Base-by-base conservation (phyloP, 2,888 invertebrate genomes). In the Unio pictorum region DNA sequence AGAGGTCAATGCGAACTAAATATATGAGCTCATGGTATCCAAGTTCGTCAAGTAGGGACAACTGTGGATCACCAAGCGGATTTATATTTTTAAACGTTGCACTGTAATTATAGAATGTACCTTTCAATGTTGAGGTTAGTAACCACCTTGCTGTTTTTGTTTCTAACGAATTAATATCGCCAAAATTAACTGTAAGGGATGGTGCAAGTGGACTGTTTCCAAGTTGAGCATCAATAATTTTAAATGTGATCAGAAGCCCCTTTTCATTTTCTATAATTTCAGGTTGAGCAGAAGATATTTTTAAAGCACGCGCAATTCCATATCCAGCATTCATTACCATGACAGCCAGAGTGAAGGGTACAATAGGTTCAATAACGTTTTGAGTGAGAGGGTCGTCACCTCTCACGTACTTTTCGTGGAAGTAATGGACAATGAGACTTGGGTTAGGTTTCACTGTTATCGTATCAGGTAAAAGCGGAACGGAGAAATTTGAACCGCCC, bases 201-300 rank as follows among this genome's bases (percentile, higher is more conserved):
- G 81, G 79, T 26, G 75, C 55, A n/a, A 79, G 63, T 18, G 68
- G 64, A n/a, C 69, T 60, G 28, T 68, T 69, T 6, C 74, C 78
- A 11, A 82, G 55, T 56, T 70, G 75, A 15, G 81, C 77, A 34
- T 77, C 81, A 26, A 78, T 80, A 30, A 84, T 83, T 70, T 79
- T 74, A 65, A 84, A 83, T 34, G 72, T 61, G 6, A 84, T 67
- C 15, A 82, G 64, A 23, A 83, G 64, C n/a, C 84, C 82, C 66
- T 84, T 83, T 54, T 83, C 81, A 61, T 84, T 84, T 71, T 83
- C 84, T 54, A 83, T 79, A 54, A 84, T 84, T 69, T 83, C 80
- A 11, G 84, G 84, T 64, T 84, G 82, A n/a, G 76, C 81, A 17
- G 84, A 83, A 15, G 81, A 74, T 30, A 84, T 81, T 61, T 74